Evolutionary conservation across 2,888 invertebrate species (phyloP).

Genomic region (Drosophila kuntzei): DNA sequence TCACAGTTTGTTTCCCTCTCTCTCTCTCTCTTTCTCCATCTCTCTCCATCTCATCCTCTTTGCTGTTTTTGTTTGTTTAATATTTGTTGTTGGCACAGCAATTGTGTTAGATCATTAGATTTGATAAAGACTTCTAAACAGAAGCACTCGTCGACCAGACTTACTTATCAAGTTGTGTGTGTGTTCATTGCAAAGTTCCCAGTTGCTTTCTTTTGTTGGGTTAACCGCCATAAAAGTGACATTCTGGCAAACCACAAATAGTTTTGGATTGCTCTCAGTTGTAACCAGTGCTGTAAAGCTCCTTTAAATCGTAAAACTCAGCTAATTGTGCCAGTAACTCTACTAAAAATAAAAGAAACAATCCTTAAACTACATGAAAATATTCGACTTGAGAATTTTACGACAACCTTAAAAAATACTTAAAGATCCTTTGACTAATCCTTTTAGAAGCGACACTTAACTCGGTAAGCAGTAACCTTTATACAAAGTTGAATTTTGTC

Average conservation of each 20-base stretch:
- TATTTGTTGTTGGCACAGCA: slow-evolving; percentile 33
- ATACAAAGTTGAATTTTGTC: no score
- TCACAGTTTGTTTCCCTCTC: neutral
- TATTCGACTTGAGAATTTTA: slow-evolving; percentile 11
- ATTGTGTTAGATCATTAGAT: slow-evolving; percentile 64
- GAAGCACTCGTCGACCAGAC: slow-evolving; percentile 1
- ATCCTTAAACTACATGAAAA: neutral
- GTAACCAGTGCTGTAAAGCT: slow-evolving; percentile 2
- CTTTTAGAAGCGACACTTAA: neutral
- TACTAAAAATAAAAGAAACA: neutral
- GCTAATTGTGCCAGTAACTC: slow-evolving; percentile 9
- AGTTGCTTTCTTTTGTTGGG: neutral
- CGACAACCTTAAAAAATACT: slow-evolving; percentile 2
- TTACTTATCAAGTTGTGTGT: slow-evolving; percentile 9
- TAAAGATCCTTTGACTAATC: neutral
- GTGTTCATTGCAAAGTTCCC: neutral
- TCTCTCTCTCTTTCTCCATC: neutral
- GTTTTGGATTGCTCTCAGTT: slow-evolving; percentile 20
- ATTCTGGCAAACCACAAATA: slow-evolving; percentile 30
- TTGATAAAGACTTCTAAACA: slow-evolving; percentile 54
- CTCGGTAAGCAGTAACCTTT: neutral
- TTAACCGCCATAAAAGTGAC: slow-evolving; percentile 24
- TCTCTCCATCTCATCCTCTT: neutral
- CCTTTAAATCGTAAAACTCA: slow-evolving; percentile 3
- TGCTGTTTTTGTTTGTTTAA: slow-evolving; percentile 6